Evolutionary conservation across 1,140 invertebrate genomes (phyloP), one percentile per base, ranked within the genome.

Genomic region (Drosophila melanica): DNA sequence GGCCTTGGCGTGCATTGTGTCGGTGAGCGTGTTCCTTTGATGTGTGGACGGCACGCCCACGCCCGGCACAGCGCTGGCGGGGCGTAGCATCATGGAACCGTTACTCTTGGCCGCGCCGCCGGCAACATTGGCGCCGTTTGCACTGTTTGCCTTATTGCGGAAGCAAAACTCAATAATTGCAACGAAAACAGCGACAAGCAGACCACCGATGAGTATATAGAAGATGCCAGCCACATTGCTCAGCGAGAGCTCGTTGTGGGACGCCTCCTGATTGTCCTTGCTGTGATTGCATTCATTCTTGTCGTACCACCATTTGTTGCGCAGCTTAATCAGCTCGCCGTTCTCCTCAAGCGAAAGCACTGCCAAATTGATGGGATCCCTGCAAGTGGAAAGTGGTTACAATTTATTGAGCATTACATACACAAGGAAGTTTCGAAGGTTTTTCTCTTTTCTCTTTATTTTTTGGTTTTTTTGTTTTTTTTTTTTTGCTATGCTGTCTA

Each of bases 221-320:
- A 99, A 99, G 90, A 99, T 98, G 11, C 99, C 99, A 12, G 98
- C 98, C 3, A 99, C 98, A 93, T 99, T 99, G 90, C 97, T 98
- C 37, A 99, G 93, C 41, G 98, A 98, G 75, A 99, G 93, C 78
- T 98, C 97, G 91, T 96, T 98, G 76, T 97, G 95, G 16, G 95
- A 94, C 4, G 96, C 94, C 79, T 94, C 94, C 92, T 94, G 94
- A 91, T 95, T 96, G 84, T 96, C 95, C 41, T 93, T 92, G 81
- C 94, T 94, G 50, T 82, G 76, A 70, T 94, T 93, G 92, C 97
- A 98, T 92, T 98, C 96, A 12, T 95, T 95, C 75, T 95, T 93
- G 76, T 98, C 96, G 92, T 96, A 97, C 97, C 97, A 97, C 98
- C 98, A 99, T 93, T 97, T 97, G 90, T 97, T 97, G 92, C 96